These are phyloP conservation scores for Elephas maximus DNA, from an alignment of 2,113 vertebrate species.

Conservation along the genomic window DNA sequence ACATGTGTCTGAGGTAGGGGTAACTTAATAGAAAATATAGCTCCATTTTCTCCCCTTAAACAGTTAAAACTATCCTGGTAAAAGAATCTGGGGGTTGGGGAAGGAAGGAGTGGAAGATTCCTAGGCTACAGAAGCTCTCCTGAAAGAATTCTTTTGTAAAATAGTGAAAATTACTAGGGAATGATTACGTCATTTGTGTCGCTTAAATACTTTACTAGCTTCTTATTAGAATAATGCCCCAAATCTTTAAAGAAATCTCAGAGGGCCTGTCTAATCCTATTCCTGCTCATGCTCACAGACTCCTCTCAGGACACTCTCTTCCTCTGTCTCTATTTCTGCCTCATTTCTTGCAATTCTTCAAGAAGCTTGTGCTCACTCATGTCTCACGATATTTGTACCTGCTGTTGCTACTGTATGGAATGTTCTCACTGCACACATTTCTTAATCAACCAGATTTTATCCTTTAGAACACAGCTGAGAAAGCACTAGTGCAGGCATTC, in stretches of 20 bases:
- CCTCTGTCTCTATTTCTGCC: not conserved
- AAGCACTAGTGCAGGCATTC: not conserved
- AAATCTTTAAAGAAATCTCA: not conserved
- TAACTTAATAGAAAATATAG: not conserved
- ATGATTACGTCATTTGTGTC: not conserved
- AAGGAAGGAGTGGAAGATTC: no score
- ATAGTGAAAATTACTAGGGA: not conserved
- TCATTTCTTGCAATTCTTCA: not conserved
- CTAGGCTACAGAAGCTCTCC: not conserved
- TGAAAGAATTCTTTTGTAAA: conserved; percentile 5
- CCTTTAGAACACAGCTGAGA: not conserved
- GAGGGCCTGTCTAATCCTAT: not conserved
- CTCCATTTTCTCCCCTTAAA: not conserved
- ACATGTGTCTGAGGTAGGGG: not conserved
- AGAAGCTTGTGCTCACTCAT: not conserved
- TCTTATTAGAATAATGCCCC: not conserved
- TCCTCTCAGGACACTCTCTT: not conserved
- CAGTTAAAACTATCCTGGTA: not conserved
- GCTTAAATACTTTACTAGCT: not conserved
- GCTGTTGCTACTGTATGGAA: not conserved
- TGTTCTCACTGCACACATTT: not conserved
- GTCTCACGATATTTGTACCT: not conserved
- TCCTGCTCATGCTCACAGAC: not conserved
- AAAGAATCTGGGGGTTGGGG: not conserved
- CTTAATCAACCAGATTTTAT: not conserved